A percentile compares a stretch with the other conserved stretches of the same genome.
phyloP scores from a whole-genome alignment of 2,797 vertebrate species.

The Brachymystax lenok region DNA sequence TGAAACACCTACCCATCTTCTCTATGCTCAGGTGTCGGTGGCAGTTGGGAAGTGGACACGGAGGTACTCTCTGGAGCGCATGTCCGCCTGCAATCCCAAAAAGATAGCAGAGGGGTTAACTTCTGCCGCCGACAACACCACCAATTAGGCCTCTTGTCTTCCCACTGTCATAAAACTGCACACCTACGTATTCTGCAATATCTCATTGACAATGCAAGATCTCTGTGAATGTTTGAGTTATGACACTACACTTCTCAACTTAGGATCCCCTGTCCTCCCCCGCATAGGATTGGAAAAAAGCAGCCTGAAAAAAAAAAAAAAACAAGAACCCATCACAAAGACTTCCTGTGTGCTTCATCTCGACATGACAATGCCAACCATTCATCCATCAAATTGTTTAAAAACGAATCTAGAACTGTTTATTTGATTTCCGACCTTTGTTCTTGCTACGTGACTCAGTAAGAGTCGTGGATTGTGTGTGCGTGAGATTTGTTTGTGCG shows the following conservation, averaged over 20 bases:
- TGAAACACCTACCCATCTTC: conserved; percentile 5
- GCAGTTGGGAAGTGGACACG: conserved; percentile 55
- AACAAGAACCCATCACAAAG: background rate
- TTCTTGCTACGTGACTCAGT: background rate
- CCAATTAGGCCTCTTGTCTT: no score
- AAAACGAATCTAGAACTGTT: conserved; percentile 7
- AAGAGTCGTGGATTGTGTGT: background rate
- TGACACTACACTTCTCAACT: background rate
- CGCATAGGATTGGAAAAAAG: background rate
- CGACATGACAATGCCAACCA: background rate
- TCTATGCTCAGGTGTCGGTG: conserved; percentile 24
- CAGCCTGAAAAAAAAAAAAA: background rate
- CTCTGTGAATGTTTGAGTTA: no score
- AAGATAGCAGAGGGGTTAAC: background rate
- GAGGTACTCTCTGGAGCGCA: conserved; percentile 77
- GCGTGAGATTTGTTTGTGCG: background rate
- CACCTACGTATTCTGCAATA: background rate
- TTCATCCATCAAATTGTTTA: conserved; percentile 29
- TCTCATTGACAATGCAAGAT: background rate
- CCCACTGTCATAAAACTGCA: no score
- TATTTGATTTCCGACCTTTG: background rate
- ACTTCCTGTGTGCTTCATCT: background rate
- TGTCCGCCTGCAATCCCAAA: conserved; percentile 73
- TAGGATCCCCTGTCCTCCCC: background rate
- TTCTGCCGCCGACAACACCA: no score